These are phyloP conservation scores for Aurelia sp. DNA, from an alignment of 30 jellyfish, hydroid and myxozoan species.

Conservation along the genomic window DNA sequence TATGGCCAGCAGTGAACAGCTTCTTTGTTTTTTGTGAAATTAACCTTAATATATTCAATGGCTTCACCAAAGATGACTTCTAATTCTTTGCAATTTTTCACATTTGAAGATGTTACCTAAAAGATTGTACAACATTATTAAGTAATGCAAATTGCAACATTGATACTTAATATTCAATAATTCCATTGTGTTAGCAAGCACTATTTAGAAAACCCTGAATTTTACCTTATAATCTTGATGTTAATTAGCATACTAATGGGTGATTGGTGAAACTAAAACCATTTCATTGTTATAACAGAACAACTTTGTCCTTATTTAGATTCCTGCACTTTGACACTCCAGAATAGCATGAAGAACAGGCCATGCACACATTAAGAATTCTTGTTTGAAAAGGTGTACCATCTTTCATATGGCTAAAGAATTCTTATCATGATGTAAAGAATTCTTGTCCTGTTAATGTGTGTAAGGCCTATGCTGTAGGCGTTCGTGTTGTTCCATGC, in stretches of 20 bases:
- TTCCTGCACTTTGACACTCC: too few relatives aligned
- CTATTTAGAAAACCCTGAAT: not conserved
- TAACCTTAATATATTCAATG: conserved; percentile 31
- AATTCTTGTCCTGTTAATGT: too few relatives aligned
- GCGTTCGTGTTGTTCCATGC: not conserved
- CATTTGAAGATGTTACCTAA: conserved; percentile 54
- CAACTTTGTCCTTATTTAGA: too few relatives aligned
- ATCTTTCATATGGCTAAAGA: too few relatives aligned
- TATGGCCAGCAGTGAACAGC: conserved; percentile 27
- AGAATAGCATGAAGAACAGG: too few relatives aligned
- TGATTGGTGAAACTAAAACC: too few relatives aligned
- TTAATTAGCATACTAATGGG: not conserved
- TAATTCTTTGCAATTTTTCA: conserved; percentile 37
- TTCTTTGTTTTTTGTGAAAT: conserved; percentile 8
- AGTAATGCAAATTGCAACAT: not conserved
- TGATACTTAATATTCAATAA: conserved; percentile 17
- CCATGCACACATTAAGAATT: too few relatives aligned
- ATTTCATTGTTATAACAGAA: too few relatives aligned
- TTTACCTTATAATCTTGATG: conserved; percentile 19
- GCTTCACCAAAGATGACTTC: conserved; percentile 33
- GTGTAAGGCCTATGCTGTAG: too few relatives aligned
- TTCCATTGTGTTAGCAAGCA: conserved; percentile 1
- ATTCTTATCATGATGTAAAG: too few relatives aligned
- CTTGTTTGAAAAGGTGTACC: too few relatives aligned
- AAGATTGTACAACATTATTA: conserved; percentile 17